Conservation (phyloP, 2,113 vertebrate genomes). For the Chaenogobius annularis region DNA sequence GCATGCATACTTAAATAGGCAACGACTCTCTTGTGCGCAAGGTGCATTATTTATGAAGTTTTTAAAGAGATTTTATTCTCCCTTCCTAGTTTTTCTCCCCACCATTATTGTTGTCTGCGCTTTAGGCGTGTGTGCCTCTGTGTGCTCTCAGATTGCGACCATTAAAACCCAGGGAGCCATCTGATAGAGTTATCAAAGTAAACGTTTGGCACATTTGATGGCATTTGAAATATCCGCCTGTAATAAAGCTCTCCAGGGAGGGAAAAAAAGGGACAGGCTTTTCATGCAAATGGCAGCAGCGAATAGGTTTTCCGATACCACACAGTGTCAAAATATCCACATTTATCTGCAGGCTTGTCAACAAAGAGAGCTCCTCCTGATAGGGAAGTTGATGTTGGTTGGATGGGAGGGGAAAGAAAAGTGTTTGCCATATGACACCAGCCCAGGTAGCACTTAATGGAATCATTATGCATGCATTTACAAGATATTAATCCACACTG, state of each 20-base stretch:
- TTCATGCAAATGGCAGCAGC: constrained; percentile 61
- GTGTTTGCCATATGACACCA: constrained; percentile 33
- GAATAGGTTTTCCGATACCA: constrained; percentile 55
- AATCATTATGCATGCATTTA: constrained; percentile 64
- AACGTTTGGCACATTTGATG: constrained; percentile 72
- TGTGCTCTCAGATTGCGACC: constrained; percentile 66
- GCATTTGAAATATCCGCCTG: constrained; percentile 73
- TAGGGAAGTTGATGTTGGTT: constrained; percentile 45
- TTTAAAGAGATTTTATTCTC: constrained; percentile 70
- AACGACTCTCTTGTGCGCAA: constrained; percentile 61
- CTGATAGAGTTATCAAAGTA: constrained; percentile 76
- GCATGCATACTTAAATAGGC: constrained; percentile 72
- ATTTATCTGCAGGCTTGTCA: constrained; percentile 60
- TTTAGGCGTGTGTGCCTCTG: constrained; percentile 58
- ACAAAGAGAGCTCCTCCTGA: constrained; percentile 44
- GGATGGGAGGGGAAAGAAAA: constrained; percentile 38
- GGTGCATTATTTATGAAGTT: constrained; percentile 75
- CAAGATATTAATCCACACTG: constrained; percentile 39
- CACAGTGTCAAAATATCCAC: constrained; percentile 55
- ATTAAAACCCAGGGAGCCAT: constrained; percentile 70
- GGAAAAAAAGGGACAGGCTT: constrained; percentile 47
- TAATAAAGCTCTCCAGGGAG: constrained; percentile 69
- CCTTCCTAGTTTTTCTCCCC: constrained; percentile 58
- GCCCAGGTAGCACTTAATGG: constrained; percentile 54
- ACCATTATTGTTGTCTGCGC: constrained; percentile 64